Evolutionary conservation across 2,797 vertebrate species (phyloP), one percentile per base, ranked within the genome.

Genomic region (Cuculus canorus): DNA sequence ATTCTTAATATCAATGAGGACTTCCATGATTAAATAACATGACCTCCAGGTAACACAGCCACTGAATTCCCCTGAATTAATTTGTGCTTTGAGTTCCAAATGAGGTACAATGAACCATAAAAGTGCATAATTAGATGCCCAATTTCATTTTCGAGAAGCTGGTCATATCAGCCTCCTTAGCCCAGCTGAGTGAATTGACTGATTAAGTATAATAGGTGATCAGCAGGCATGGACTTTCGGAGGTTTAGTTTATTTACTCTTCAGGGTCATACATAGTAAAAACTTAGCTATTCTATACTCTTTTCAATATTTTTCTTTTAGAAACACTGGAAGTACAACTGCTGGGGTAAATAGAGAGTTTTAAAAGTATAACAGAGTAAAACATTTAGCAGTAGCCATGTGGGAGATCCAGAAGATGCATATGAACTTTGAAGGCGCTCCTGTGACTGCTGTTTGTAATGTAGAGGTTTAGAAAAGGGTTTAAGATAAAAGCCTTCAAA

Each of bases 61-160:
- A 66, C 59, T 52, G 71, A 71, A 53, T 88, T 88, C 45, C 39
- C 25, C 53, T 43, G 72, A 91, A 91, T 75, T 86, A 80, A 86
- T 86, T 86, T 64, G 59, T 72, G 72, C 69, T 86, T 92, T 69
- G 48, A 69, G 69, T 92, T 69, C 77, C 86, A 92, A 86, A 95
- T 52, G 52, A 91, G 65, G 48, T 83, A 88, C 83, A 83, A 88
- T 61, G 72, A 91, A 77, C 79, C 60, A 83, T 80, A 69, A 93
- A 94, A 88, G 54, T 65, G 33, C 54, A 68, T 86, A 83, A 72
- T 94, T 83, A 91, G 91, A 86, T 57, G 78, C 47, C 47, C 65
- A 82, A 65, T 94, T 94, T 94, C 60, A 53, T 87, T 82, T 61
- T 72, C 52, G 70, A 73, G 50, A 78, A 91, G 33, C 69, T 63